These are phyloP conservation scores for Orycteropus afer DNA, from an alignment of 2,113 vertebrate species.

Conservation along the genomic window DNA sequence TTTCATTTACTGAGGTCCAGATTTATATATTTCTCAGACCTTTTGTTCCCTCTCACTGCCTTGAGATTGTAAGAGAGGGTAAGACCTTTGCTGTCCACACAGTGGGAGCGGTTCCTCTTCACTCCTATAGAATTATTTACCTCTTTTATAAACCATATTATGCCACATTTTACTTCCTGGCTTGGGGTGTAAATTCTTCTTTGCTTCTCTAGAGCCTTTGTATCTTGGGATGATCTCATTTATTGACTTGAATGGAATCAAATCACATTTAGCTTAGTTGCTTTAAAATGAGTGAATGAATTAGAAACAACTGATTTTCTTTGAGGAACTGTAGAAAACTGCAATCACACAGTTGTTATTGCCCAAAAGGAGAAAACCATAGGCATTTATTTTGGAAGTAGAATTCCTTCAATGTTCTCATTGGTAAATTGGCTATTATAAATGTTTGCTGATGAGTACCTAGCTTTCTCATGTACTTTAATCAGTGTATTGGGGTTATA, in stretches of 20 bases:
- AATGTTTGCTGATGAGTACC: not conserved
- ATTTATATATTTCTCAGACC: not conserved
- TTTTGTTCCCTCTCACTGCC: not conserved
- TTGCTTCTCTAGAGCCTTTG: not conserved
- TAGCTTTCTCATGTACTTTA: not conserved
- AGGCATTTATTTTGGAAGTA: not conserved
- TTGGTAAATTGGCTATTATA: not conserved
- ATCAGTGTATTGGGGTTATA: not conserved
- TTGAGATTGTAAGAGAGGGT: accelerated
- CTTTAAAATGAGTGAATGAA: conserved; percentile 21
- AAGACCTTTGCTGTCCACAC: not conserved
- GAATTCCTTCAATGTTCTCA: not conserved
- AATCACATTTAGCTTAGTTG: conserved; percentile 16
- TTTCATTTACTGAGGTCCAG: not conserved
- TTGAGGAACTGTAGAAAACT: not conserved
- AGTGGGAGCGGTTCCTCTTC: not conserved
- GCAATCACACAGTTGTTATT: not conserved
- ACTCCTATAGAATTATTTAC: not conserved
- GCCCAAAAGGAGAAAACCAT: not conserved
- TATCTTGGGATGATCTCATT: not conserved
- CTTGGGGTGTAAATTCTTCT: not conserved
- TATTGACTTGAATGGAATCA: not conserved
- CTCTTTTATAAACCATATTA: not conserved
- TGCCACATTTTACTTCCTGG: not conserved
- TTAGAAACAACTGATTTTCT: conserved; percentile 15